Evolutionary conservation across 2,797 vertebrate species (phyloP), one percentile per base, ranked within the genome.

Genomic region (Myripristis murdjan): DNA sequence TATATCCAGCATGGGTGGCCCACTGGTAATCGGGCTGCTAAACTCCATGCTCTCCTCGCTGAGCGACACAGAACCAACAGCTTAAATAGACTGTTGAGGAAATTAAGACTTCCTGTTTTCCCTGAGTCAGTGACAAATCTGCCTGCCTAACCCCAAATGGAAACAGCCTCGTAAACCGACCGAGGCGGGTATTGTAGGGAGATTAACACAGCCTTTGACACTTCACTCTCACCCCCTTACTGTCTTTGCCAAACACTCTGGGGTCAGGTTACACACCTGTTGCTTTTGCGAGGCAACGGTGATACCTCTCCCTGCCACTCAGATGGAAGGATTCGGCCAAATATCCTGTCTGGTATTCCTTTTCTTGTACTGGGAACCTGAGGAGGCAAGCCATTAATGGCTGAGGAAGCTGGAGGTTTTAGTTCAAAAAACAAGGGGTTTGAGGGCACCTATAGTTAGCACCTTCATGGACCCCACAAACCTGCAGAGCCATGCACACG

Each of bases 261-360:
- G 82, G 77, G 7, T 93, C 84, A 22, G 47, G 91, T 94, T 91
- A 79, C 91, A 79, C 67, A 84, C 82, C 86, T 85, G 77, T 72
- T 55, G 61, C 79, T 76, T 70, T 59, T 79, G 75, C n/a, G 26
- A 70, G 76, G 79, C 48, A 58, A 65, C 68, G 70, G 37, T 75
- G 84, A 85, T 83, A 86, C 79, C 55, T 81, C n/a, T n/a, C n/a
- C n/a, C n/a, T n/a, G 72, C 70, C 74, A 24, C 54, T 87, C 72
- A 73, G 37, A 70, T 68, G 82, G 79, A 55, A 71, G 87, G 73
- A 90, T 74, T 81, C 63, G 60, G 76, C 82, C 76, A 73, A 82
- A 85, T 87, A 79, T 89, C 81, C 86, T 84, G 75, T 73, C 65
- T 74, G 68, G 77, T 79, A 72, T 83, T 88, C 56, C 78, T 91